Conservation (phyloP, 2,113 vertebrate species). For the Thalassoma bifasciatum region DNA sequence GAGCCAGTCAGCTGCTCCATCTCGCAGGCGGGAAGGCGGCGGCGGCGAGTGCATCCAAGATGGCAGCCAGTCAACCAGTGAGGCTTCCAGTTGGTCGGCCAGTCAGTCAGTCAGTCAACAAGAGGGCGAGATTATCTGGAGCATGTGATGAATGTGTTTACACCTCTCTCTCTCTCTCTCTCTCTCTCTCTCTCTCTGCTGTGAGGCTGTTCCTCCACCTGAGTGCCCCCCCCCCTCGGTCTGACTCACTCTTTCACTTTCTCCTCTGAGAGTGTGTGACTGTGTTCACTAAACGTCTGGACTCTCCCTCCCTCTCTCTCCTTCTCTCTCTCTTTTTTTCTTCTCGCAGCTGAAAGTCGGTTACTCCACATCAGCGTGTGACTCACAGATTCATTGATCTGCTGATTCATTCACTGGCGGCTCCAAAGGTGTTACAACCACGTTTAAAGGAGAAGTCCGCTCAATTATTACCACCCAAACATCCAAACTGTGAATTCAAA, state of each 20-base stretch:
- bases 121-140: slow-evolving; percentile 55
- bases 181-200: not conserved
- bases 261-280: slow-evolving; percentile 14
- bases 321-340: too few species aligned
- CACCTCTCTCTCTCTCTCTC: slow-evolving; percentile 36
- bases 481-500: not conserved
- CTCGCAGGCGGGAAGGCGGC: not conserved
- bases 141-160: slow-evolving; percentile 67
- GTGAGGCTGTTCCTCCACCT: slow-evolving; percentile 43
- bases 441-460: slow-evolving; percentile 8
- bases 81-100: slow-evolving; percentile 19
- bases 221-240: slow-evolving; percentile 37
- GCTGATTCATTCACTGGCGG: slow-evolving; percentile 57
- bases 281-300: slow-evolving; percentile 31
- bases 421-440: slow-evolving; percentile 38
- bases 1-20: not conserved
- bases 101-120: slow-evolving; percentile 45
- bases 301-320: too few species aligned
- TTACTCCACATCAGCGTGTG: slow-evolving; percentile 30
- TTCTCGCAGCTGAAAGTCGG: slow-evolving; percentile 12
- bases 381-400: slow-evolving; percentile 46
- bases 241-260: slow-evolving; percentile 42
- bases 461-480: not conserved
- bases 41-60: slow-evolving; percentile 1
- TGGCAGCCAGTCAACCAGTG: slow-evolving; percentile 19